phyloP scores from a whole-genome alignment of 2,888 invertebrate genomes.

The Drosophila helvetica region DNA sequence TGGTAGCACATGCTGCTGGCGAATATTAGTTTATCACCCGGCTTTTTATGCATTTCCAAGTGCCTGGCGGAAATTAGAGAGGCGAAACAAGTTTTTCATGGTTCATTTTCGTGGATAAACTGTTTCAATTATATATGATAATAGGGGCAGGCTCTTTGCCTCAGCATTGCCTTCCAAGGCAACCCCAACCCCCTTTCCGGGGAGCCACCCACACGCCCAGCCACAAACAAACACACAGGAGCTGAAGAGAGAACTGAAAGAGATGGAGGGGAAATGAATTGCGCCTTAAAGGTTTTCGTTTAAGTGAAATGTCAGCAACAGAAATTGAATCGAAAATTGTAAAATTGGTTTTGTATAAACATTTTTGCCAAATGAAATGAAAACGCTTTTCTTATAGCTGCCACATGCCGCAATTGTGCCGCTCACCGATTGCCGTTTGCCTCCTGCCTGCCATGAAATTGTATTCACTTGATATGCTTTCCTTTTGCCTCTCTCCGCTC shows the following conservation, averaged over 20 bases:
- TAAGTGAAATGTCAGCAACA: slow-evolving; percentile 84
- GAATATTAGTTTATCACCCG: slow-evolving; percentile 70
- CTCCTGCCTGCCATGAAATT: slow-evolving; percentile 50
- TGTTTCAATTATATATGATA: slow-evolving; percentile 17
- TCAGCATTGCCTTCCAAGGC: neutral
- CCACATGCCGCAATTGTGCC: slow-evolving; percentile 5
- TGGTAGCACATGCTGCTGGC: slow-evolving; percentile 49
- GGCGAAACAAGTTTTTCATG: slow-evolving; percentile 44
- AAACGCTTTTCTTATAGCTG: slow-evolving; percentile 72
- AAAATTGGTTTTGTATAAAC: slow-evolving; percentile 80
- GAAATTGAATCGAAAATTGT: slow-evolving; percentile 83
- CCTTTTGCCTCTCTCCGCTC: neutral
- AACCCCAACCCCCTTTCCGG: neutral
- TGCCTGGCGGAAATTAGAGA: slow-evolving; percentile 41
- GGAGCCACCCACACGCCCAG: slow-evolving; percentile 4
- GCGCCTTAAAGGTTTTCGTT: slow-evolving; percentile 84
- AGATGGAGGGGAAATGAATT: slow-evolving; percentile 47
- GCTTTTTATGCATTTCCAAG: slow-evolving; percentile 61
- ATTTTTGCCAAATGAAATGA: slow-evolving; percentile 78
- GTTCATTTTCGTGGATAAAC: slow-evolving; percentile 19
- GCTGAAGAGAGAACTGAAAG: neutral
- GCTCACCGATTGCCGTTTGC: slow-evolving; percentile 15
- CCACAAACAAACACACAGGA: neutral
- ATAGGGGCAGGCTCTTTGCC: slow-evolving; percentile 10
- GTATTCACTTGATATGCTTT: slow-evolving; percentile 30